Conservation (phyloP, 2,797 vertebrate species). For the Poeciliopsis turneri region DNA sequence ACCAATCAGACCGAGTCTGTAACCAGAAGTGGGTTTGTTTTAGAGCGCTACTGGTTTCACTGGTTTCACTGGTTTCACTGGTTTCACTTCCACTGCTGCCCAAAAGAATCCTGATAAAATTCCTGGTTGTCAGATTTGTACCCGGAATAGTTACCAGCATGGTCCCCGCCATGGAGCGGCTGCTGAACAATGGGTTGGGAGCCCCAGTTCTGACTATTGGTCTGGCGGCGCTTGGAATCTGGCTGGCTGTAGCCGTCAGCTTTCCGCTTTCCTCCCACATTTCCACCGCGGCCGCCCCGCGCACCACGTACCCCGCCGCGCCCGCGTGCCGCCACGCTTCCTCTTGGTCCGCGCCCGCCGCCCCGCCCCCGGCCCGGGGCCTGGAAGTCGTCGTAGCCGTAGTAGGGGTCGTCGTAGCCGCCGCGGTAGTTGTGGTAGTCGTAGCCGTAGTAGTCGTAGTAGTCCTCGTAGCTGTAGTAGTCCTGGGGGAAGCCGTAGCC, state of each 20-base stretch:
- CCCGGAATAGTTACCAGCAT: constrained; percentile 97
- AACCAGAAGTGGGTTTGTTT: constrained; percentile 35
- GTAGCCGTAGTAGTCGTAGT: constrained; percentile 97
- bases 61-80: constrained; percentile 83
- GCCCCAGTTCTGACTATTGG: constrained; percentile 99
- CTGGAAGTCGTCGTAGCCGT: constrained; percentile 97
- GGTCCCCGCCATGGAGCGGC: constrained; percentile 96
- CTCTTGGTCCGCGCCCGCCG: constrained; percentile 90
- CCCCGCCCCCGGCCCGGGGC: constrained; percentile 85
- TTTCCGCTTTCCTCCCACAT: constrained; percentile 99
- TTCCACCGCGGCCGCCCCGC: constrained; percentile 98
- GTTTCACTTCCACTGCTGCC: constrained; percentile 98
- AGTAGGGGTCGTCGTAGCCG: constrained; percentile 97
- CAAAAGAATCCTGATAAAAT: constrained; percentile 99
- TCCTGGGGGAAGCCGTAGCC: constrained; percentile 93
- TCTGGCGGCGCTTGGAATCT: constrained; percentile 99
- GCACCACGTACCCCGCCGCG: constrained; percentile 99
- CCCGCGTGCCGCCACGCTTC: constrained; percentile 92
- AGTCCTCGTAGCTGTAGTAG: constrained; percentile 97
- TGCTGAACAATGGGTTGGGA: constrained; percentile 99
- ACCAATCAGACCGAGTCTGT: constrained; percentile 51
- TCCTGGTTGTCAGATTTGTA: constrained; percentile 99
- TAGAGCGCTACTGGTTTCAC: constrained; percentile 80
- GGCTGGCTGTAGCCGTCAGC: constrained; percentile 99
- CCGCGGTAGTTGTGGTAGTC: constrained; percentile 98